phyloP scores from a whole-genome alignment of 2,888 invertebrate genomes.

The Ecliptopera silaceata region DNA sequence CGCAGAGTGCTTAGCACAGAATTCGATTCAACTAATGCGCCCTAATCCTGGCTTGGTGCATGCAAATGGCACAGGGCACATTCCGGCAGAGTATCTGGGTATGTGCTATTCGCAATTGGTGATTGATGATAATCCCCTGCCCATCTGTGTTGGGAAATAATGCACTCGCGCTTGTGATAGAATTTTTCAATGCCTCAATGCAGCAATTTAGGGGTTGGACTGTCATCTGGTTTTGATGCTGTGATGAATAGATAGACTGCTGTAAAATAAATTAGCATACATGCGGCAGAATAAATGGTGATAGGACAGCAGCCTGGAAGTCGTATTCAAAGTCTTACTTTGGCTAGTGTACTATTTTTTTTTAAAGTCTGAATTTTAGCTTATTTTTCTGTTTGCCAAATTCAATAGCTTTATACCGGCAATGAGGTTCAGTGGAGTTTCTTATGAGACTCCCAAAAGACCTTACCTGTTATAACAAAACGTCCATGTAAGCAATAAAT shows the following conservation, averaged over 20 bases:
- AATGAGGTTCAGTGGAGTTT: too few relatives aligned
- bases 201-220: slow-evolving; percentile 28
- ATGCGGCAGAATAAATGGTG: too few relatives aligned
- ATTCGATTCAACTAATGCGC: slow-evolving; percentile 80
- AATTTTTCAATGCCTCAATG: slow-evolving; percentile 44
- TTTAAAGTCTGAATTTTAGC: too few relatives aligned
- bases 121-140: slow-evolving; percentile 77
- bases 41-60: slow-evolving; percentile 73
- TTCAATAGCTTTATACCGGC: too few relatives aligned
- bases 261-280: neutral
- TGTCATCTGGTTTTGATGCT: slow-evolving; percentile 25
- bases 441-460: too few relatives aligned
- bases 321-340: too few relatives aligned
- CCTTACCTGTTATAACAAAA: too few relatives aligned
- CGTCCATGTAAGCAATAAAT: too few relatives aligned
- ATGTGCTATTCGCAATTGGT: slow-evolving; percentile 74
- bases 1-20: slow-evolving; percentile 76
- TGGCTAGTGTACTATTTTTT: too few relatives aligned
- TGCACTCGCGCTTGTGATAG: slow-evolving; percentile 47
- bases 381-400: too few relatives aligned
- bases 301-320: too few relatives aligned
- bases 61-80: slow-evolving; percentile 62
- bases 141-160: slow-evolving; percentile 65
- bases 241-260: slow-evolving; percentile 21
- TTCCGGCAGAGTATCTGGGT: slow-evolving; percentile 74